Percentiles rank a stretch among this genome's conserved stretches.
phyloP scores from a whole-genome alignment of 2,113 vertebrate species.

The Percopsis transmontana region DNA sequence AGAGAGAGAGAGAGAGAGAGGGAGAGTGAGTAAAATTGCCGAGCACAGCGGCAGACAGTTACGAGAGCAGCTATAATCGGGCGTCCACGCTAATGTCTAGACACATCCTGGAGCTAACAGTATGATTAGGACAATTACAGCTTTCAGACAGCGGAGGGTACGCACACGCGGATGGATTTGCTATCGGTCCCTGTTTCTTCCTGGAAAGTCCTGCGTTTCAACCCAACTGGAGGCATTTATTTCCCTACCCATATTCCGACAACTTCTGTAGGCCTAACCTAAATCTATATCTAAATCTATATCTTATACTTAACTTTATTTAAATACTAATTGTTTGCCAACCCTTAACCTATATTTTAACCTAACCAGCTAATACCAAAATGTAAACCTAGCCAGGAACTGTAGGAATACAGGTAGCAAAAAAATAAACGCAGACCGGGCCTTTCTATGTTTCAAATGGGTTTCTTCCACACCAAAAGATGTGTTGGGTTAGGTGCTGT shows the following conservation, averaged over 20 bases:
- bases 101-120: background rate
- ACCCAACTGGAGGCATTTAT: no score
- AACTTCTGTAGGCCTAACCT: background rate
- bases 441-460: no score
- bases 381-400: no score
- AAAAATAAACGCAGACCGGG: no score
- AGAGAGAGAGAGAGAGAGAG: background rate
- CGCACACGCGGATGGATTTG: background rate
- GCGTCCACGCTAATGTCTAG: constrained; percentile 3
- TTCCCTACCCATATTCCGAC: background rate
- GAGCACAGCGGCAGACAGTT: background rate
- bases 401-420: no score
- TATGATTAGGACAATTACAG: constrained; percentile 1
- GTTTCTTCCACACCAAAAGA: no score
- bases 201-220: background rate
- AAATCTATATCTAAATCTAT: no score
- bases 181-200: background rate
- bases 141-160: background rate
- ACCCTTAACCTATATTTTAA: no score
- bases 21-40: background rate
- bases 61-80: background rate
- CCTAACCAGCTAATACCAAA: background rate
- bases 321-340: no score
- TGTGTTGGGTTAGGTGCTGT: no score
- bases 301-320: no score